Evolutionary conservation across 2,113 vertebrate genomes (phyloP).

Genomic region (Myiozetetes cayanensis): DNA sequence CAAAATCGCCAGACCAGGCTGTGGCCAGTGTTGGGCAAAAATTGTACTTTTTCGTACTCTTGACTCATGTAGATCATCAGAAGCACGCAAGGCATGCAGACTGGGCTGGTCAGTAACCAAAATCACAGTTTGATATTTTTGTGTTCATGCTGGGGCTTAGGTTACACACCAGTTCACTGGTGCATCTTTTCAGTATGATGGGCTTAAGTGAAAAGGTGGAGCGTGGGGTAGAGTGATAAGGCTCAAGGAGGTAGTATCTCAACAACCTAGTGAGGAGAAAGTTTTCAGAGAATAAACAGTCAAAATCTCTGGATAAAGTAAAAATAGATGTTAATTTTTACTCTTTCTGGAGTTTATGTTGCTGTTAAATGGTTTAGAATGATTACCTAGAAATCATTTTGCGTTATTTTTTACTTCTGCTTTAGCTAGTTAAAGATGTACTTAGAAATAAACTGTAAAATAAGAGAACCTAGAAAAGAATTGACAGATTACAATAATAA

Average conservation of each 20-base stretch:
- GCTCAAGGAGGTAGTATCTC: not conserved
- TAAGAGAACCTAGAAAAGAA: not conserved
- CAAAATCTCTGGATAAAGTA: not conserved
- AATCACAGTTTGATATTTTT: not conserved
- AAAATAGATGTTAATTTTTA: not conserved
- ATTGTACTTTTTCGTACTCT: not conserved
- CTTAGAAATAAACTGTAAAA: not conserved
- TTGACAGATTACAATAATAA: not conserved
- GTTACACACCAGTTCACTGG: not conserved
- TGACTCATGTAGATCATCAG: not conserved
- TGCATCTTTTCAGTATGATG: not conserved
- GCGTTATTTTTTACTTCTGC: not conserved
- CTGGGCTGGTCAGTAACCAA: not conserved
- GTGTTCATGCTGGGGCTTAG: not conserved
- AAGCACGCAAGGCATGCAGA: not conserved
- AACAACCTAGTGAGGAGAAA: not conserved
- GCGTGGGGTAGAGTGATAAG: not conserved
- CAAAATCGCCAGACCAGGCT: not conserved
- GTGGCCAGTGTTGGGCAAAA: not conserved
- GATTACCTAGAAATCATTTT: not conserved
- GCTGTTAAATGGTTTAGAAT: not conserved
- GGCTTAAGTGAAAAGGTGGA: not conserved
- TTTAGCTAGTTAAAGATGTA: not conserved
- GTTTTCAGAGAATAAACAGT: not conserved
- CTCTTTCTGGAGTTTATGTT: not conserved